These are phyloP conservation scores for Thermophis baileyi DNA, from an alignment of 2,113 vertebrate genomes.

Conservation along the genomic window DNA sequence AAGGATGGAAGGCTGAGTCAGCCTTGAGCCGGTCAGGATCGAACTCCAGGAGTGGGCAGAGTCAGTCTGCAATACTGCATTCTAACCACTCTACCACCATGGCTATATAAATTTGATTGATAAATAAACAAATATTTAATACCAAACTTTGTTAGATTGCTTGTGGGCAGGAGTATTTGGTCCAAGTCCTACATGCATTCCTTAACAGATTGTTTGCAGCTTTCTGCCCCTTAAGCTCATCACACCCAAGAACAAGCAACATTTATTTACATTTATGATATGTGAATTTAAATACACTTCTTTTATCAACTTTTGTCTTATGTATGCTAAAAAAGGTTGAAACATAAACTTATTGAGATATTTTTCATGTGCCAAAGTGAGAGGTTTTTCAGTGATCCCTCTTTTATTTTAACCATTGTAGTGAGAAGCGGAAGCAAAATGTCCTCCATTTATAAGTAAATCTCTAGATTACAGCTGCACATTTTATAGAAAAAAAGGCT, in stretches of 20 bases:
- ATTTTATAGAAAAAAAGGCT: background rate
- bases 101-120: background rate
- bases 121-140: background rate
- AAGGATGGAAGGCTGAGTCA: background rate
- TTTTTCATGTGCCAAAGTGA: background rate
- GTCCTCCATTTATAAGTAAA: background rate
- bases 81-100: no score
- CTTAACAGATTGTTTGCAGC: background rate
- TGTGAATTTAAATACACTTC: background rate
- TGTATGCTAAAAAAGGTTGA: background rate
- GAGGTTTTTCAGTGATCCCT: background rate
- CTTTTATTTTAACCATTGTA: background rate
- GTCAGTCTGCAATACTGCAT: no score
- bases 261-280: background rate
- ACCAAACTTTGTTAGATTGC: background rate
- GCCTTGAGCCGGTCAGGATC: no score
- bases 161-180: background rate
- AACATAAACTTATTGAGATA: background rate
- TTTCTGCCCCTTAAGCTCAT: background rate
- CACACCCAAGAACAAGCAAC: background rate
- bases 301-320: background rate
- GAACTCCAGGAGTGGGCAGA: no score
- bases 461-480: background rate
- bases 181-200: background rate
- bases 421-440: background rate